Percentiles rank a stretch among this genome's conserved stretches.
These are phyloP conservation scores for Ecdyonurus torrentis DNA, from an alignment of 2,888 invertebrate genomes.

Conservation along the genomic window DNA sequence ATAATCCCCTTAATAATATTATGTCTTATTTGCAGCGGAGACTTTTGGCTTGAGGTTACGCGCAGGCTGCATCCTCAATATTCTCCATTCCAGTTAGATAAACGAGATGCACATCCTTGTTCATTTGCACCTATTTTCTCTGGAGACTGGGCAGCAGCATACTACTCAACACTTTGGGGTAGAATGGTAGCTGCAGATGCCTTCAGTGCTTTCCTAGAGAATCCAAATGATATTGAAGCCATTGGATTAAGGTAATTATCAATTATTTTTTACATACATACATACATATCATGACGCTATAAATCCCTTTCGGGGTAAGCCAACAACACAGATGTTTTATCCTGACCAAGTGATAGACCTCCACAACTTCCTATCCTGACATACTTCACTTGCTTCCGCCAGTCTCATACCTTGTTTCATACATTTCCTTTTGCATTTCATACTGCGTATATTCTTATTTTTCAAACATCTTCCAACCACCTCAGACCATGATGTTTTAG, in stretches of 20 bases:
- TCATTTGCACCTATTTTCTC: slow-evolving; percentile 70
- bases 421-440: too few species aligned
- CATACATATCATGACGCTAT: too few species aligned
- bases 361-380: too few species aligned
- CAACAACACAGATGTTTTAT: too few species aligned
- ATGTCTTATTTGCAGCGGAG: slow-evolving; percentile 28
- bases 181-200: slow-evolving; percentile 81
- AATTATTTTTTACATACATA: background rate
- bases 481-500: too few species aligned
- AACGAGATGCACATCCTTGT: slow-evolving; percentile 69
- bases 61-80: slow-evolving; percentile 66
- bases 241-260: slow-evolving; percentile 18
- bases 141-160: slow-evolving; percentile 71
- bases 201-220: slow-evolving; percentile 56
- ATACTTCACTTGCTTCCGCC: too few species aligned
- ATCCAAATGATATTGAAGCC: slow-evolving; percentile 15
- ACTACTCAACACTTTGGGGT: slow-evolving; percentile 73
- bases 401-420: too few species aligned
- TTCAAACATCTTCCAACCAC: too few species aligned
- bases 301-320: too few species aligned
- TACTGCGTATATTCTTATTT: too few species aligned
- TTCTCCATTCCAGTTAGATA: slow-evolving; percentile 54
- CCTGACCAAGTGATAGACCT: too few species aligned
- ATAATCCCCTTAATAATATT: slow-evolving; percentile 2
- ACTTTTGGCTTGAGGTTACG: slow-evolving; percentile 71